A percentile compares a stretch with the other conserved stretches of the same genome.
These are phyloP conservation scores for Petrocephalus zakoni DNA, from an alignment of 2,113 vertebrate genomes.

Conservation along the genomic window DNA sequence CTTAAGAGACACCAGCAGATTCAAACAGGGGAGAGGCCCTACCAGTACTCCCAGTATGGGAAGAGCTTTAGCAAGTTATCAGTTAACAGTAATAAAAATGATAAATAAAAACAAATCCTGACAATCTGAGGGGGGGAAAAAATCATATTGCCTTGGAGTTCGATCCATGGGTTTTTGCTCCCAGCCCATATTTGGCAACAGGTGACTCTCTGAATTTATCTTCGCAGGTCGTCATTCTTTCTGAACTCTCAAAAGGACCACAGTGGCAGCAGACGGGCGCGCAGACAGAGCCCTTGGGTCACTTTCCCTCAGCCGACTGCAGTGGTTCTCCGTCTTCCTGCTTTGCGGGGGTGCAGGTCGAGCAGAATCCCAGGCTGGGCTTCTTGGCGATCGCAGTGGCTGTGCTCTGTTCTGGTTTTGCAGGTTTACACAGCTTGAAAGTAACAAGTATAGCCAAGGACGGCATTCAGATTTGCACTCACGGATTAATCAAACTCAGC, in stretches of 20 bases:
- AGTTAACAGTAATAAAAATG: background rate
- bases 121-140: too few species aligned
- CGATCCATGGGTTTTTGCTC: background rate
- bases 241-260: background rate
- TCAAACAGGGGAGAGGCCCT: too few species aligned
- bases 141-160: background rate
- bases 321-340: too few species aligned
- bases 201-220: background rate
- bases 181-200: background rate
- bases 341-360: too few species aligned
- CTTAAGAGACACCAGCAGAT: too few species aligned
- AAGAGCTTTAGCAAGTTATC: too few species aligned
- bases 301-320: too few species aligned
- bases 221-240: background rate
- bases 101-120: background rate
- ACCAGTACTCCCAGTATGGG: too few species aligned
- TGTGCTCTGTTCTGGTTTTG: too few species aligned
- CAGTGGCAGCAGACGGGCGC: background rate
- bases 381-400: too few species aligned
- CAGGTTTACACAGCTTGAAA: slow-evolving; percentile 89
- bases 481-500: slow-evolving; percentile 94
- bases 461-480: slow-evolving; percentile 90
- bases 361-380: too few species aligned
- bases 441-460: slow-evolving; percentile 94
- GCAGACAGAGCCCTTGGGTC: background rate